Conservation (phyloP, 2,113 vertebrate species). For the Bos javanicus region DNA sequence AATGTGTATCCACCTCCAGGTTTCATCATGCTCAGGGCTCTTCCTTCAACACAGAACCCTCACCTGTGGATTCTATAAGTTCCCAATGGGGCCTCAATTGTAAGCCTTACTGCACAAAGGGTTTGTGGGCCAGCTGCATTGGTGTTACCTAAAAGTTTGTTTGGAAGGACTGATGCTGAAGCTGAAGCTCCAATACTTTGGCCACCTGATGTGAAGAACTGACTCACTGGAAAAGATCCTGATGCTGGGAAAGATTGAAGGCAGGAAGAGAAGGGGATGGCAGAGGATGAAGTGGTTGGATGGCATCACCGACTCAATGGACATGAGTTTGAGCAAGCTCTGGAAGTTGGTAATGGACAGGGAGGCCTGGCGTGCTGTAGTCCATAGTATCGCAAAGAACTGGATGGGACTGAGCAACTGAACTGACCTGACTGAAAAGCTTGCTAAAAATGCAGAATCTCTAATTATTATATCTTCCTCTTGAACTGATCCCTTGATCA, state of each 20-base stretch:
- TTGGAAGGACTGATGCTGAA: not conserved
- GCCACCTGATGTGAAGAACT: not conserved
- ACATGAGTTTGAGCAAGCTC: not conserved
- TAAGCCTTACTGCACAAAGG: not conserved
- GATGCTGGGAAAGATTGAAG: not conserved
- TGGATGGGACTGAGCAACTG: not conserved
- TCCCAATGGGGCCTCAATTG: too few species aligned
- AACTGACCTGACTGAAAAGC: not conserved
- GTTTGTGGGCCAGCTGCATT: not conserved
- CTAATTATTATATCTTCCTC: not conserved
- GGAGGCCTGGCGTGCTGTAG: not conserved
- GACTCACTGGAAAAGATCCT: not conserved
- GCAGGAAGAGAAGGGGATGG: not conserved
- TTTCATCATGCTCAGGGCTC: not conserved
- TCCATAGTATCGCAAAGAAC: not conserved
- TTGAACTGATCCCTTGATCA: not conserved
- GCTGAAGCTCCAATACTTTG: not conserved
- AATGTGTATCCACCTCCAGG: rapidly evolving
- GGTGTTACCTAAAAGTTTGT: not conserved
- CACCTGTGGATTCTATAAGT: not conserved
- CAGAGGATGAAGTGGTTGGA: not conserved
- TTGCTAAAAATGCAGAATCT: not conserved
- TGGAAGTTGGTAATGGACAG: not conserved
- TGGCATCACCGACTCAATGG: not conserved
- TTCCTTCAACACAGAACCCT: not conserved